These are phyloP conservation scores for Ancistrus triradiatus DNA, from an alignment of 2,113 vertebrate genomes.

Conservation along the genomic window DNA sequence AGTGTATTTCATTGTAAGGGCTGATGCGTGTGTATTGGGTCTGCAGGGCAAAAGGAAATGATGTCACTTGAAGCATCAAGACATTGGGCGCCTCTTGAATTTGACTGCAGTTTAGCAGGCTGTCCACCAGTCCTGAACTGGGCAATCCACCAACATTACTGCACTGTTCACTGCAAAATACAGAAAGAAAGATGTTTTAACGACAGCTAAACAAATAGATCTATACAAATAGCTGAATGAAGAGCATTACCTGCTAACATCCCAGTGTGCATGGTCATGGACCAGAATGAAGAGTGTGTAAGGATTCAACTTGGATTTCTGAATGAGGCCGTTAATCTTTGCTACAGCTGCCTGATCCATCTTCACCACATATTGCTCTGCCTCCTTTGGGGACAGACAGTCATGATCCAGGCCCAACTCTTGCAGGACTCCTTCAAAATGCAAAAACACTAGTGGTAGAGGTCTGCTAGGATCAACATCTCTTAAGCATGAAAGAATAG, in stretches of 20 bases:
- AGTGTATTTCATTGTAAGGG: conserved; percentile 63
- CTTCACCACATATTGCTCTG: conserved; percentile 85
- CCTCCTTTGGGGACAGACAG: conserved; percentile 70
- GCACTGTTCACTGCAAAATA: conserved; percentile 54
- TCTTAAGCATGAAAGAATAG: no score
- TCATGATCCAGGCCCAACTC: conserved; percentile 87
- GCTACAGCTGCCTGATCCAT: conserved; percentile 78
- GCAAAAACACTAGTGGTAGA: no score
- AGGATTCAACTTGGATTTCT: conserved; percentile 83
- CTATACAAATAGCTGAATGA: neutral
- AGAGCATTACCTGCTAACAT: conserved; percentile 78
- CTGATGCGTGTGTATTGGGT: conserved; percentile 85
- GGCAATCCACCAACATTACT: conserved; percentile 59
- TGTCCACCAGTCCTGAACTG: conserved; percentile 80
- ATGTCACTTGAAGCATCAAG: conserved; percentile 91
- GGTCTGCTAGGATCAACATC: no score
- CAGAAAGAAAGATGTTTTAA: conserved; percentile 17
- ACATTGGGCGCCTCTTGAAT: conserved; percentile 90
- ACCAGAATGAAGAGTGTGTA: conserved; percentile 93
- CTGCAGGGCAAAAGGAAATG: conserved; percentile 92
- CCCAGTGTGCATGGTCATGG: conserved; percentile 96
- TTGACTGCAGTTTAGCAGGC: conserved; percentile 87
- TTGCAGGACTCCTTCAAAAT: conserved; percentile 78
- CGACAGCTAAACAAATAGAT: conserved; percentile 7
- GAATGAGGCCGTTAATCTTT: conserved; percentile 81